Base-by-base conservation (phyloP, 30 jellyfish, hydroid and myxozoan species). In the Hydractinia echinata region DNA sequence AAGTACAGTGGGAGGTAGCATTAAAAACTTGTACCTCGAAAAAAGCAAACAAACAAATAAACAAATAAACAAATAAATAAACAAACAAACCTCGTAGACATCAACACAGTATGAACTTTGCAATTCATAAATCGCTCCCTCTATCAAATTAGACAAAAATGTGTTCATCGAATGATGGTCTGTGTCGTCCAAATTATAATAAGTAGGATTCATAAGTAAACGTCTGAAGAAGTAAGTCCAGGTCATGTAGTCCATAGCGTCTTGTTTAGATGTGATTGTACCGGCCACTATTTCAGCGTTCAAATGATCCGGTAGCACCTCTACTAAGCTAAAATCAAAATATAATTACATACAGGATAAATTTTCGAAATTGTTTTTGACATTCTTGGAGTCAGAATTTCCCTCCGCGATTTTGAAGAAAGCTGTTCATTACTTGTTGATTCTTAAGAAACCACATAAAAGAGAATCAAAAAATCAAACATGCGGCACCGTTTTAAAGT, bases 271-370 rank as follows among this genome's bases (percentile, higher is more conserved):
- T 8, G 94, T 81, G 68, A 95, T 81, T 10, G 97, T 89, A n/a
- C 99, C 96, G 10, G 99, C 96, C 10, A 90, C 99, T 39, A 95
- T 83, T 77, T 95, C 99, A n/a, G 99, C 99, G 81, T 95, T 95
- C 87, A 95, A 54, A 77, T 95, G 99, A 70, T 95, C 99, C 5
- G 99, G 87, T 9, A 95, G 85, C 4, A 93, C 99, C 5, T 88
- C 95, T 4, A 93, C 77, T 87, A 93, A 79, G 56, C 99, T 93
- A 53, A 51, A 80, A 64, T 39, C 67, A 84, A 10, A 10, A 68
- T 11, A 49, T 30, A 30, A 1, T 0, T 30, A 30, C 44, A 30
- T 30, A 30, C 44, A 30, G 69, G 69, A 58, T 11, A 58, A 18
- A 18, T 13, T 58, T 11, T 13, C 69, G 69, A 11, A 11, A 58